A percentile compares a stretch with the other conserved stretches of the same genome.
These are phyloP conservation scores for Salarias fasciatus DNA, from an alignment of 2,797 vertebrate genomes.

Conservation along the genomic window DNA sequence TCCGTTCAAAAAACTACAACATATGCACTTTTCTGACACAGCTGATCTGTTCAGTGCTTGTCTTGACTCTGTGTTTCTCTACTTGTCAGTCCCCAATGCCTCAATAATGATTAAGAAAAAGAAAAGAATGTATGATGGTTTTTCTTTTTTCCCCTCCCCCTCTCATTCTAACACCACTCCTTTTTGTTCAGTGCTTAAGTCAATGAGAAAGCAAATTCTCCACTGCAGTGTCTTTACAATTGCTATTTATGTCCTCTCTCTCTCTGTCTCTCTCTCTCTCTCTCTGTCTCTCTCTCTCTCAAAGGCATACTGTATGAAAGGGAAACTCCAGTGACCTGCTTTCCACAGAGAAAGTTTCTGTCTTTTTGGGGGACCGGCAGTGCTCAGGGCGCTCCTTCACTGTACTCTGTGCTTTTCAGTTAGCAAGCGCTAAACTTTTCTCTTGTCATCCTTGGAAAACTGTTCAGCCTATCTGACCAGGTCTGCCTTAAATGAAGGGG, in stretches of 20 bases:
- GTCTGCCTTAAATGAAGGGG: too few relatives aligned
- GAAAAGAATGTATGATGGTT: too few relatives aligned
- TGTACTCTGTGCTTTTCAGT: slow-evolving; percentile 44
- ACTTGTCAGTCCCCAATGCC: neutral
- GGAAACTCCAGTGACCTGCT: slow-evolving; percentile 71
- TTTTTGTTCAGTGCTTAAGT: slow-evolving; percentile 34
- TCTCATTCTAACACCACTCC: slow-evolving; percentile 11
- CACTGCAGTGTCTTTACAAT: slow-evolving; percentile 46
- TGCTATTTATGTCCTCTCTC: slow-evolving; percentile 65
- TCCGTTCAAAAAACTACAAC: slow-evolving; percentile 6
- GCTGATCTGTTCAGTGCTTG: neutral
- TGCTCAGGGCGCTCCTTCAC: slow-evolving; percentile 35
- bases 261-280: too few relatives aligned
- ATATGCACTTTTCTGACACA: neutral
- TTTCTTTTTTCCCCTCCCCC: neutral
- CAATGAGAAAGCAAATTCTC: slow-evolving; percentile 56
- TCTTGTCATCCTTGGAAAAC: slow-evolving; percentile 32
- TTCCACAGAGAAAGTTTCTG: slow-evolving; percentile 57
- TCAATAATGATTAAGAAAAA: neutral
- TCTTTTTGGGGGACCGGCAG: slow-evolving; percentile 44
- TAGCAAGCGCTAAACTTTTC: slow-evolving; percentile 28
- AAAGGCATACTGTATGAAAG: slow-evolving; percentile 60
- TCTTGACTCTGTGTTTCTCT: slow-evolving; percentile 1
- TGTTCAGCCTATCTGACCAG: slow-evolving; percentile 11
- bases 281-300: too few relatives aligned